Conservation (phyloP, 1,140 invertebrate genomes). For the Mesaphorura yosii region DNA sequence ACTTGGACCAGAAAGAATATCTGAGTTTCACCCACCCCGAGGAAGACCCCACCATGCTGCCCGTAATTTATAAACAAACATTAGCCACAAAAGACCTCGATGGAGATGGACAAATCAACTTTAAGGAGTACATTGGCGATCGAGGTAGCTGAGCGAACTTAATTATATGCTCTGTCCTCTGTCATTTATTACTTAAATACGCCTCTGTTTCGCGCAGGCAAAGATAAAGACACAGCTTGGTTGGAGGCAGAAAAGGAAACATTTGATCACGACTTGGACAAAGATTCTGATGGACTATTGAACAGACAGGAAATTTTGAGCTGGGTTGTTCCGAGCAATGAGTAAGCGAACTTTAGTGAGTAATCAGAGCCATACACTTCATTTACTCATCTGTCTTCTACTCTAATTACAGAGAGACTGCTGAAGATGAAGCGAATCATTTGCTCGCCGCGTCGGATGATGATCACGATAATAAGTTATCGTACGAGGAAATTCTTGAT, state of each 20-base stretch:
- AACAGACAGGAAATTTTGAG: slow-evolving; percentile 64
- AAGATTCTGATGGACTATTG: slow-evolving; percentile 71
- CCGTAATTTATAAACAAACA: slow-evolving; percentile 64
- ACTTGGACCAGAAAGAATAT: slow-evolving; percentile 68
- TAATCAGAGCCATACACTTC: too few species aligned
- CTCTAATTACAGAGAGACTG: slow-evolving; percentile 56
- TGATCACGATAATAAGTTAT: slow-evolving; percentile 69
- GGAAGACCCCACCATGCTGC: slow-evolving; percentile 79
- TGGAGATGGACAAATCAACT: slow-evolving; percentile 67
- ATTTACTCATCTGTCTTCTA: too few species aligned
- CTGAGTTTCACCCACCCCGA: slow-evolving; percentile 84
- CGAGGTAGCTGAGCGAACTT: slow-evolving; percentile 40
- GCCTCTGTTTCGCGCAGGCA: slow-evolving; percentile 33
- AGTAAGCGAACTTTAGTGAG: slow-evolving; percentile 44
- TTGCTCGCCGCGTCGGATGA: slow-evolving; percentile 60
- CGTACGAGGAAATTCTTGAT: slow-evolving; percentile 72
- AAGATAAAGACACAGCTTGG: slow-evolving; percentile 66
- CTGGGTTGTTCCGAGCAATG: slow-evolving; percentile 87
- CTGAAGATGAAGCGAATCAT: slow-evolving; percentile 81
- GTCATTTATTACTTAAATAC: neutral
- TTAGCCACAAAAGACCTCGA: slow-evolving; percentile 74
- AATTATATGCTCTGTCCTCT: neutral
- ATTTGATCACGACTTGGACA: slow-evolving; percentile 80
- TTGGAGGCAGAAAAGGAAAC: slow-evolving; percentile 72
- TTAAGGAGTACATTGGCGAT: slow-evolving; percentile 71